phyloP scores from a whole-genome alignment of 2,113 vertebrate genomes.

The Corythoichthys intestinalis region DNA sequence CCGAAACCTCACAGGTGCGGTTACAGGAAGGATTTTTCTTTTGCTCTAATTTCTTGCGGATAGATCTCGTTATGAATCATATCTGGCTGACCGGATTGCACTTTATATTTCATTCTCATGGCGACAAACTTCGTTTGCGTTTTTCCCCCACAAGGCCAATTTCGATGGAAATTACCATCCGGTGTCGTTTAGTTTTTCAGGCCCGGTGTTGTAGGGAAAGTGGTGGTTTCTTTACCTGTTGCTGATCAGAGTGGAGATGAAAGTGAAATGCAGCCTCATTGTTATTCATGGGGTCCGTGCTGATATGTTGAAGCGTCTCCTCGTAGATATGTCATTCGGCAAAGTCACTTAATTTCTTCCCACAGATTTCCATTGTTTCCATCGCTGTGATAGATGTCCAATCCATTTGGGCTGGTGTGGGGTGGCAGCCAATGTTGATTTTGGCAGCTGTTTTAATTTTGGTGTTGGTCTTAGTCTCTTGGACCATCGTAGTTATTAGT shows the following conservation, averaged over 20 bases:
- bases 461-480: no score
- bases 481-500: no score
- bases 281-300: constrained; percentile 52
- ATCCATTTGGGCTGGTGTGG: no score
- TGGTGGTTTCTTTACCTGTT: constrained; percentile 21
- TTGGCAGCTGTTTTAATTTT: no score
- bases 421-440: no score
- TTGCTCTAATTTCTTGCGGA: constrained; percentile 40
- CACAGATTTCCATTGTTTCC: not conserved
- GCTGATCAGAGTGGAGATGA: constrained; percentile 40
- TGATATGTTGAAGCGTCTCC: constrained; percentile 43
- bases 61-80: constrained; percentile 47
- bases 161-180: constrained; percentile 33
- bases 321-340: constrained; percentile 55
- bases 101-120: constrained; percentile 23
- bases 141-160: constrained; percentile 2
- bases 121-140: constrained; percentile 25
- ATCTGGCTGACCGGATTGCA: constrained; percentile 19
- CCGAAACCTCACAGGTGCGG: constrained; percentile 8
- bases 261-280: constrained; percentile 41
- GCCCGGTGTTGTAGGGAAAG: constrained; percentile 1
- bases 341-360: constrained; percentile 38
- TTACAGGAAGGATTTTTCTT: constrained; percentile 40
- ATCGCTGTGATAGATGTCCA: not conserved
- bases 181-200: constrained; percentile 33